Evolutionary conservation across 2,888 invertebrate genomes (phyloP).

Genomic region (Caenorhabditis imperialis): DNA sequence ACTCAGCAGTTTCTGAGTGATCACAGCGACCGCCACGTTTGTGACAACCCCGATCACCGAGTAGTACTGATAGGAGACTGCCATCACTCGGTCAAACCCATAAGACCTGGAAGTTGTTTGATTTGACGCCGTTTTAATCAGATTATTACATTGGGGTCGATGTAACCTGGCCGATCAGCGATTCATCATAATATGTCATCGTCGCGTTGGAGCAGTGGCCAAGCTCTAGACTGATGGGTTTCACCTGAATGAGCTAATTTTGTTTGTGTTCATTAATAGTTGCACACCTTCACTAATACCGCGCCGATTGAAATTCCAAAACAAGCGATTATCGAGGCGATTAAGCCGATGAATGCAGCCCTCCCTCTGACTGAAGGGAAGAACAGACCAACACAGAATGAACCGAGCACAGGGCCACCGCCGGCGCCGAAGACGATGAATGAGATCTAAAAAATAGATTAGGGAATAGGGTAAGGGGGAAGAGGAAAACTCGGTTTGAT

Average conservation of each 20-base stretch:
- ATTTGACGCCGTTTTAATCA: conserved; percentile 12
- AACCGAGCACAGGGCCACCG: conserved; percentile 74
- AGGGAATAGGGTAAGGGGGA: not conserved
- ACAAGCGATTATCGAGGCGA: conserved; percentile 83
- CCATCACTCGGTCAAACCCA: conserved; percentile 47
- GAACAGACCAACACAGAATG: conserved; percentile 72
- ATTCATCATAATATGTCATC: conserved; percentile 28
- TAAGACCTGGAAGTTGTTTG: conserved; percentile 34
- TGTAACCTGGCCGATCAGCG: conserved; percentile 44
- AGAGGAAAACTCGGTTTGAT: not conserved
- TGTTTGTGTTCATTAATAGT: not conserved
- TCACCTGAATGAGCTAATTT: conserved; percentile 34
- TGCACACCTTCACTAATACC: conserved; percentile 57
- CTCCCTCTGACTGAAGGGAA: conserved; percentile 77
- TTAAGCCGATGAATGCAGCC: conserved; percentile 85
- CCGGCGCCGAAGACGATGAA: conserved; percentile 73
- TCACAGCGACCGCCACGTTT: conserved; percentile 48
- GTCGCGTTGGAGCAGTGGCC: conserved; percentile 38
- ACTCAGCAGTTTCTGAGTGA: conserved; percentile 36
- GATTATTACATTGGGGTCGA: conserved; percentile 46
- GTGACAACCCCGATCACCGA: conserved; percentile 79
- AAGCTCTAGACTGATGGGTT: conserved; percentile 34
- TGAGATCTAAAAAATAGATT: conserved; percentile 61
- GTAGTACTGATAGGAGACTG: conserved; percentile 81
- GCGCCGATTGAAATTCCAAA: conserved; percentile 86